Percentiles rank a stretch among this genome's conserved stretches.
These are phyloP conservation scores for Melipona bicolor DNA, from an alignment of 2,888 invertebrate genomes.

Conservation along the genomic window DNA sequence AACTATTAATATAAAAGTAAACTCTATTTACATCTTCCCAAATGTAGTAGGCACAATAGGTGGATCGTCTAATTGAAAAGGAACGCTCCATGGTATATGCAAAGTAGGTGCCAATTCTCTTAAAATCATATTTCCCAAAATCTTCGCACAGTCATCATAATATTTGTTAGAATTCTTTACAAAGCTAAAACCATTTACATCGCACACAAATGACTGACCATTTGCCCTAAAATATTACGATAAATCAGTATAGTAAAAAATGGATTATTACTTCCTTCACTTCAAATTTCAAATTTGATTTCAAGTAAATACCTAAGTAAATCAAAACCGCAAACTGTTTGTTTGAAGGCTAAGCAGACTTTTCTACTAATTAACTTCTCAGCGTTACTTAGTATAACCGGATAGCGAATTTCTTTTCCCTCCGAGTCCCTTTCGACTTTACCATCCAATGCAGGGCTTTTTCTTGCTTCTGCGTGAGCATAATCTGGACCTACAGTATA, in stretches of 20 bases:
- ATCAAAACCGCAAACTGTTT: conserved; percentile 99
- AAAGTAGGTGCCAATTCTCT: conserved; percentile 97
- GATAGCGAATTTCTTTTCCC: conserved; percentile 99
- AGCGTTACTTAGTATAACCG: conserved; percentile 97
- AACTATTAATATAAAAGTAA: neutral
- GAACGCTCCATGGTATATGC: conserved; percentile 98
- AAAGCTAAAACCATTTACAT: conserved; percentile 99
- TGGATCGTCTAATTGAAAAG: conserved; percentile 98
- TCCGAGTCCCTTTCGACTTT: conserved; percentile 99
- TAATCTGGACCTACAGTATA: conserved; percentile 99
- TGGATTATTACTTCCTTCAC: neutral
- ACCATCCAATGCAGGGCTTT: conserved; percentile 98
- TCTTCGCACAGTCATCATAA: conserved; percentile 99
- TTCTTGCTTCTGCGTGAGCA: conserved; percentile 99
- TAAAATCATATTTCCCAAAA: conserved; percentile 98
- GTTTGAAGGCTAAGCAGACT: conserved; percentile 98
- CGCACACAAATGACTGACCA: conserved; percentile 99
- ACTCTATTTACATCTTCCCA: conserved; percentile 92
- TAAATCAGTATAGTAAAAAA: neutral
- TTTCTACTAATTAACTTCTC: conserved; percentile 99
- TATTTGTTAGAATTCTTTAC: conserved; percentile 99
- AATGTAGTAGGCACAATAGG: conserved; percentile 99
- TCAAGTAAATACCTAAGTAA: conserved; percentile 88
- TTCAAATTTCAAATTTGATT: neutral
- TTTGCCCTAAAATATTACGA: conserved; percentile 90